These are phyloP conservation scores for Papilio protenor DNA, from an alignment of 2,888 invertebrate genomes.

Conservation along the genomic window DNA sequence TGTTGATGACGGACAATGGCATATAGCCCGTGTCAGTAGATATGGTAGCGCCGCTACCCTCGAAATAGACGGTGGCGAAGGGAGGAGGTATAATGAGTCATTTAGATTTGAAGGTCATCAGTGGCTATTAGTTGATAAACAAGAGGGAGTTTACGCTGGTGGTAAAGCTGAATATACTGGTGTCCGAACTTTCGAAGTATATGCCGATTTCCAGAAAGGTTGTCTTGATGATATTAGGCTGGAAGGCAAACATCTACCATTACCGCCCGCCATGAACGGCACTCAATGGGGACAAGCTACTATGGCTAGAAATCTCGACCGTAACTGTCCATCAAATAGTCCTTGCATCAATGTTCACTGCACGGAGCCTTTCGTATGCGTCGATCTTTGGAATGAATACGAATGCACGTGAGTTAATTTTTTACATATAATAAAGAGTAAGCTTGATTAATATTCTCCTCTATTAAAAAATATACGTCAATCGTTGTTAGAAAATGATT, in stretches of 20 bases:
- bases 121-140: conserved; percentile 95
- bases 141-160: conserved; percentile 97
- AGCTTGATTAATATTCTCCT: neutral
- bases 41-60: conserved; percentile 97
- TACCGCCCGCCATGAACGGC: conserved; percentile 97
- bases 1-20: conserved; percentile 98
- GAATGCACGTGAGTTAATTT: conserved; percentile 96
- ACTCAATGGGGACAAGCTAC: conserved; percentile 98
- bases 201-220: conserved; percentile 97
- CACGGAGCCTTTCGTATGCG: conserved; percentile 96
- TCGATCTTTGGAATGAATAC: conserved; percentile 98
- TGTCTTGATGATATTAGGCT: conserved; percentile 89
- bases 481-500: too few relatives aligned
- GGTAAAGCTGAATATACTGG: conserved; percentile 98
- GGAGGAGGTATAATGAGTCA: conserved; percentile 95
- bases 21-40: conserved; percentile 95
- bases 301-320: conserved; percentile 95
- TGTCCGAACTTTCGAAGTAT: conserved; percentile 96
- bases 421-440: conserved; percentile 7
- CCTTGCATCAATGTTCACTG: conserved; percentile 98
- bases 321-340: conserved; percentile 97
- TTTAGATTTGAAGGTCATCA: conserved; percentile 96
- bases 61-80: conserved; percentile 97
- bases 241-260: conserved; percentile 96
- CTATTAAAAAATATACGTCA: conserved; percentile 1